Conservation (phyloP, 1,140 invertebrate species). For the Procambarus virginalis region DNA sequence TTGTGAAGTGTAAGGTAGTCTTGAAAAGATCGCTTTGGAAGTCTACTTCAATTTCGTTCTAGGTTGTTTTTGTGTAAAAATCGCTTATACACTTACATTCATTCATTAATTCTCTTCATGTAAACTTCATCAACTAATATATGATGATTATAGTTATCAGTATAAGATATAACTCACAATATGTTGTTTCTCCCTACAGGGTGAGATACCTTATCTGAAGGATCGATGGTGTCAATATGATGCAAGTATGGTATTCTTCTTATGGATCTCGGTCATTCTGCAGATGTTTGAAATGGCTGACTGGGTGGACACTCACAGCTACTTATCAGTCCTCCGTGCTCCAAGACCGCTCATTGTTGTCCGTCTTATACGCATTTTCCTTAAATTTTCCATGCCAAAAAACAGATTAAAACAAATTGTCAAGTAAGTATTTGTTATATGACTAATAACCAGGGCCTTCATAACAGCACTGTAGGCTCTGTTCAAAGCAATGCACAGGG, state of each 20-base stretch:
- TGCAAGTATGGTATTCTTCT: conserved; percentile 96
- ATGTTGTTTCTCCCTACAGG: conserved; percentile 77
- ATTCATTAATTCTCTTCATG: too few species aligned
- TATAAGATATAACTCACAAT: too few species aligned
- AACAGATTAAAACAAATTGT: conserved; percentile 99
- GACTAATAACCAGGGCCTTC: background rate
- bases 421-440: conserved; percentile 83
- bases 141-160: too few species aligned
- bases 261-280: conserved; percentile 96
- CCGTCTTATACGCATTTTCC: conserved; percentile 95
- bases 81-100: too few species aligned
- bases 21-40: too few species aligned
- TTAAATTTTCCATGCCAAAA: conserved; percentile 99
- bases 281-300: conserved; percentile 89
- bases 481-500: too few species aligned
- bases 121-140: too few species aligned
- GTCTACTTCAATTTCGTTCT: too few species aligned
- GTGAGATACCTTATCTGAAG: conserved; percentile 93
- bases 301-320: conserved; percentile 85
- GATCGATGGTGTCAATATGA: conserved; percentile 99
- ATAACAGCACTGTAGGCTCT: too few species aligned
- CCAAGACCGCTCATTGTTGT: conserved; percentile 98
- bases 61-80: too few species aligned
- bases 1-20: too few species aligned
- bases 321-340: conserved; percentile 91